Conservation (phyloP, 1,140 invertebrate species). For the Bombus vancouverensis region DNA sequence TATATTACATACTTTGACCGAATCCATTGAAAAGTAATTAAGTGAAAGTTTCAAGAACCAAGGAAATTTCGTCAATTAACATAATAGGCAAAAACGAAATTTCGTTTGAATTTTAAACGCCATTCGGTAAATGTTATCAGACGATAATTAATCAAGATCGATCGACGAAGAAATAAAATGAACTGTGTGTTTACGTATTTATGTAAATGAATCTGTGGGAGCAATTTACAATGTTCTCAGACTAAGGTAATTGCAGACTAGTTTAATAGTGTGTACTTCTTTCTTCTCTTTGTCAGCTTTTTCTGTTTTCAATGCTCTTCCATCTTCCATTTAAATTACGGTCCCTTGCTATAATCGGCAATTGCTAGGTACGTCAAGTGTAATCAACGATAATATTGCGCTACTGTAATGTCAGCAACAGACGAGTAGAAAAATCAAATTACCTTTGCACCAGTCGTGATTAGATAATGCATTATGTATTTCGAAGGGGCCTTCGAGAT, state of each 20-base stretch:
- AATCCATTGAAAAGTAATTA: neutral
- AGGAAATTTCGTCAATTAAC: neutral
- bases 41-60: neutral
- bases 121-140: too few relatives aligned
- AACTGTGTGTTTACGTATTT: too few relatives aligned
- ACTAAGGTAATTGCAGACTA: neutral
- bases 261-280: neutral
- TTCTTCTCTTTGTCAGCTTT: neutral
- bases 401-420: slow-evolving; percentile 25
- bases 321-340: neutral
- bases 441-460: slow-evolving; percentile 24
- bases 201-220: neutral
- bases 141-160: too few relatives aligned
- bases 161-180: too few relatives aligned
- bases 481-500: neutral
- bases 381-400: slow-evolving; percentile 13
- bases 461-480: slow-evolving; percentile 24
- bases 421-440: slow-evolving; percentile 34
- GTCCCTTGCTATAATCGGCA: neutral
- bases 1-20: too few relatives aligned
- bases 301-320: neutral
- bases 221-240: neutral
- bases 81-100: neutral
- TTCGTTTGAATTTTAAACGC: too few relatives aligned
- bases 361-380: neutral